phyloP scores from a whole-genome alignment of 2,113 vertebrate species.

The Polypterus senegalus region DNA sequence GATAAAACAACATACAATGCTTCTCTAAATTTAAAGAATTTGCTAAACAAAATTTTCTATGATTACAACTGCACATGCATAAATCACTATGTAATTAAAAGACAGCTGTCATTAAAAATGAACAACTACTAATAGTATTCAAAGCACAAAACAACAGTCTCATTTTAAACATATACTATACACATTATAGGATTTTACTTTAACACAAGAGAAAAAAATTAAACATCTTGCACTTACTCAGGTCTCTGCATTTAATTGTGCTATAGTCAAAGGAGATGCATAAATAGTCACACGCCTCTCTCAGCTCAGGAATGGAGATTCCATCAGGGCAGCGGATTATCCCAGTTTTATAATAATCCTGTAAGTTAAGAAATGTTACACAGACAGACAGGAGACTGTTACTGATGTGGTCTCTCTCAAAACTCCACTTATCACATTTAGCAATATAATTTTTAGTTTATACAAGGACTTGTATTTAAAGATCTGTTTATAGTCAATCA shows the following conservation, averaged over 20 bases:
- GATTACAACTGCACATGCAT: too few relatives aligned
- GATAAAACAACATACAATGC: background rate
- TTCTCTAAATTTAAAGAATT: too few relatives aligned
- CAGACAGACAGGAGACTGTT: slow-evolving; percentile 34
- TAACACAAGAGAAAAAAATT: too few relatives aligned
- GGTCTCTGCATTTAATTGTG: slow-evolving; percentile 98
- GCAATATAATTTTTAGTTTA: too few relatives aligned
- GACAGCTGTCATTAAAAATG: too few relatives aligned
- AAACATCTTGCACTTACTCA: slow-evolving; percentile 69
- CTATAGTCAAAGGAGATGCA: slow-evolving; percentile 98
- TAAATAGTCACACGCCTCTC: slow-evolving; percentile 96
- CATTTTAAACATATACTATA: too few relatives aligned
- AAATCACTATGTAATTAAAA: too few relatives aligned
- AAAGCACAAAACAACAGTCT: too few relatives aligned
- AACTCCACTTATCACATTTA: background rate
- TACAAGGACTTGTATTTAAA: too few relatives aligned
- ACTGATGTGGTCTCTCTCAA: slow-evolving; percentile 29
- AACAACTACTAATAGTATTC: too few relatives aligned
- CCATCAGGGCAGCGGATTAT: slow-evolving; percentile 97
- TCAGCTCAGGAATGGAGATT: slow-evolving; percentile 95
- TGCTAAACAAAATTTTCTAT: too few relatives aligned
- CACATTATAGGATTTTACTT: too few relatives aligned
- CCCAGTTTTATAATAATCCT: slow-evolving; percentile 98
- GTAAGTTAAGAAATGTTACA: slow-evolving; percentile 28
- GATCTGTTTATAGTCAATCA: slow-evolving; percentile 15